Evolutionary conservation across 2,888 invertebrate species (phyloP), one percentile per base, ranked within the genome.

Genomic region (Andrena haemorrhoa): DNA sequence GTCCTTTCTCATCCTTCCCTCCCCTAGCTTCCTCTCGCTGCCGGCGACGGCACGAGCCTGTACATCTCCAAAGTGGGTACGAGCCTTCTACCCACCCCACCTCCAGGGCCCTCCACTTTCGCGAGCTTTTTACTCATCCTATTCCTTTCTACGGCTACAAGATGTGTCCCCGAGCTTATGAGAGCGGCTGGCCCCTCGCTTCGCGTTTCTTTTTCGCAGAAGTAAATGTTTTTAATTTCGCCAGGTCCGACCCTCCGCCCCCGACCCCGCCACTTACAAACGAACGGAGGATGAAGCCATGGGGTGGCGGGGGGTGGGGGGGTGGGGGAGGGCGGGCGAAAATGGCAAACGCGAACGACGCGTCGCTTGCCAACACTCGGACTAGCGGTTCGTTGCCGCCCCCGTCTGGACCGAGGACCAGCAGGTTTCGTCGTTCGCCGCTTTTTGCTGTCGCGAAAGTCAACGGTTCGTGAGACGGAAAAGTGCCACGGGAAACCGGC

Each of bases 191-290:
- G 47, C 85, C 83, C 83, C 84, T 33, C 61, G 78, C 72, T 70
- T 35, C 84, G 76, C 88, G 83, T 84, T 89, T 84, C 82, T 88
- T 41, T 41, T 85, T 79, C 84, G 82, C 76, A 81, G 77, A 88
- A 90, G 88, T 89, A 88, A 90, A 90, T 90, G 88, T 90, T 89
- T 89, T 90, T 90, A 90, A 90, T 90, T 90, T 90, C 86, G 80
- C 83, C 71, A 71, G 83, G 23, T 79, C 35, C 75, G 56, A 20
- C 56, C 56, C 61, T 71, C 53, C 74, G 23, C 26, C 26, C 53
- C 10, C 53, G 23, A 20, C 8, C 23, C 8, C 10, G 20, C 56
- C 23, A 23, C 53, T 64, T 58, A 73, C 75, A 75, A 73, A 73
- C 66, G 77, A 76, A 69, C 73, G 63, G 58, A 72, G 70, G 58